Conservation (phyloP, 2,797 vertebrate species). For the Muscicapa striata region DNA sequence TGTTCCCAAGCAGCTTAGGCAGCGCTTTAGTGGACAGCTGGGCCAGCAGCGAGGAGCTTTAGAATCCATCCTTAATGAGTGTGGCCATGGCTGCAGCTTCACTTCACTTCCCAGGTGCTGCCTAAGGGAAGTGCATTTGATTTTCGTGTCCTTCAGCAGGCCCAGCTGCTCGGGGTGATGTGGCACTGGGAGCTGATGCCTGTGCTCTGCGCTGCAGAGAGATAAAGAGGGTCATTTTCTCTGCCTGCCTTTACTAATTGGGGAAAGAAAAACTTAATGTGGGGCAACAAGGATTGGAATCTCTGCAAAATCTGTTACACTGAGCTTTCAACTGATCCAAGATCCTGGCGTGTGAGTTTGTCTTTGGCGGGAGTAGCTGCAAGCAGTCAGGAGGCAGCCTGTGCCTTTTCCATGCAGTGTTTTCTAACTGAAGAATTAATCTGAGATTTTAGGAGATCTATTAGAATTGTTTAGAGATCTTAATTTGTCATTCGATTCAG, state of each 20-base stretch:
- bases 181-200: not conserved
- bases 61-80: not conserved
- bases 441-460: not conserved
- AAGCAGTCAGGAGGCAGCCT: not conserved
- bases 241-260: not conserved
- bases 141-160: not conserved
- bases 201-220: not conserved
- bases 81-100: not conserved
- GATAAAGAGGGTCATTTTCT: not conserved
- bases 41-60: not conserved
- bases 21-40: not conserved
- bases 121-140: not conserved
- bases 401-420: not conserved
- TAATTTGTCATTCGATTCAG: not conserved
- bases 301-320: not conserved
- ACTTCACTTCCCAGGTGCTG: not conserved
- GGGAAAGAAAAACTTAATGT: not conserved
- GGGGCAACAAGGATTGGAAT: not conserved
- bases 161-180: not conserved
- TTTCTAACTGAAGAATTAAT: not conserved
- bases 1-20: constrained; percentile 44
- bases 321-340: not conserved
- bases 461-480: not conserved
- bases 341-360: not conserved
- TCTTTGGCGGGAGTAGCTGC: not conserved